phyloP scores from a whole-genome alignment of 2,888 invertebrate species.

The Chrysopilus asiliformis region DNA sequence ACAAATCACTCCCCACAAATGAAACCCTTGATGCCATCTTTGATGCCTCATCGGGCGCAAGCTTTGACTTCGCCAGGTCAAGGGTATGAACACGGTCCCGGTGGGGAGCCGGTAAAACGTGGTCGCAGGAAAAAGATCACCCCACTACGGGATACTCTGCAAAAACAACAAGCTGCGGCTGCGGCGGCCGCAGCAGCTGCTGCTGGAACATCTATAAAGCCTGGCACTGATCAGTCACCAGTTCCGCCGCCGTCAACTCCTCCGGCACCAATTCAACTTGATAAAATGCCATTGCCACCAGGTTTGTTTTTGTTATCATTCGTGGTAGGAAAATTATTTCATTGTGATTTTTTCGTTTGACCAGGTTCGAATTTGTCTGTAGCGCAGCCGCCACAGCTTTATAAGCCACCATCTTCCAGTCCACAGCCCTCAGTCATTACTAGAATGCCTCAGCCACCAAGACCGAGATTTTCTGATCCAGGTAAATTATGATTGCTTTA shows the following conservation, averaged over 20 bases:
- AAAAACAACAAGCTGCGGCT: conserved; percentile 39
- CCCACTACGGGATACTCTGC: conserved; percentile 34
- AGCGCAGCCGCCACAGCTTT: conserved; percentile 39
- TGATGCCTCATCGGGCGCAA: conserved; percentile 8
- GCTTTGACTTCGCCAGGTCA: background rate
- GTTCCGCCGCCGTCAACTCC: conserved; percentile 15
- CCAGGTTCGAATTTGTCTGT: conserved; percentile 26
- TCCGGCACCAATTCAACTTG: too few relatives aligned
- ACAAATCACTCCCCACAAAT: conserved; percentile 9
- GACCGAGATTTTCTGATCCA: conserved; percentile 18
- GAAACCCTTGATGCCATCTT: too few relatives aligned
- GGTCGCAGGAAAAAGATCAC: conserved; percentile 36
- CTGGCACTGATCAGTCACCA: conserved; percentile 18
- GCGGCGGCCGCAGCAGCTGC: conserved; percentile 38
- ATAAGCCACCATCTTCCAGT: conserved; percentile 32
- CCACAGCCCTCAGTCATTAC: conserved; percentile 46
- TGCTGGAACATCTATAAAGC: conserved; percentile 4
- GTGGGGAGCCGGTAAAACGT: conserved; percentile 20
- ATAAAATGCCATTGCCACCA: background rate
- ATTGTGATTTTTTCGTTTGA: conserved; percentile 1
- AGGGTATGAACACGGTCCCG: background rate
- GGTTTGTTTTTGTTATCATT: background rate
- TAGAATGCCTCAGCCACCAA: conserved; percentile 41
- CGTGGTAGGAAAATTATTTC: too few relatives aligned
- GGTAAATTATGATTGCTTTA: conserved; percentile 20